phyloP scores from a whole-genome alignment of 2,113 vertebrate species.

The Sebastes fasciatus region DNA sequence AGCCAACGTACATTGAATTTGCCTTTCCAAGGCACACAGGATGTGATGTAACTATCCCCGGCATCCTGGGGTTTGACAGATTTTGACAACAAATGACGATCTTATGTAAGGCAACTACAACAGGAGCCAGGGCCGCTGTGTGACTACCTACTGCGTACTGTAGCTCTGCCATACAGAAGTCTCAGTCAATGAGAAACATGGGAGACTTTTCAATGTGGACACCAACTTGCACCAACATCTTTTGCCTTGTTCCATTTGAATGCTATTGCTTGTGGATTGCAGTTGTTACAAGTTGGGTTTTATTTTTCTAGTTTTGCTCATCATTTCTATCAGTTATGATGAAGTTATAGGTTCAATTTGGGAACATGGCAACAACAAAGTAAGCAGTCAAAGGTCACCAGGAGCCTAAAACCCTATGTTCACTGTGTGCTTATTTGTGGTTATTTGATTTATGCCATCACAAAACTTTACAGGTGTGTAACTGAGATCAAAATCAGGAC shows the following conservation, averaged over 20 bases:
- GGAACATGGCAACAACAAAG: not conserved
- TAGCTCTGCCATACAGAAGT: not conserved
- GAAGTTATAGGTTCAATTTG: not conserved
- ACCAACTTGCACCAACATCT: too few relatives aligned
- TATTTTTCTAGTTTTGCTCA: not conserved
- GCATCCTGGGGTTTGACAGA: not conserved
- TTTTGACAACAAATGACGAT: constrained; percentile 6
- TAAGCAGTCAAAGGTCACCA: not conserved
- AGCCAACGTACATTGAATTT: constrained; percentile 12
- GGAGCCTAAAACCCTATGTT: not conserved
- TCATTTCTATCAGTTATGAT: not conserved
- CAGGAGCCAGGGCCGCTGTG: not conserved
- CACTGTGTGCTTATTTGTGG: not conserved
- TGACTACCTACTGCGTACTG: not conserved
- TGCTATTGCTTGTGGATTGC: not conserved
- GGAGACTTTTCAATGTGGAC: not conserved
- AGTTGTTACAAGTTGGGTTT: not conserved
- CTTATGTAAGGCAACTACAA: constrained; percentile 10
- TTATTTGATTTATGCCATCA: not conserved
- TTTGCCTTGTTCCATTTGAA: not conserved
- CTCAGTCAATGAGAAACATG: not conserved
- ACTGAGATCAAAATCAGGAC: too few relatives aligned
- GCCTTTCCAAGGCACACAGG: not conserved
- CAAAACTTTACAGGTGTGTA: too few relatives aligned
- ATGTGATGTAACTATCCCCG: constrained; percentile 22